Conservation (phyloP, 2,113 vertebrate species). For the Dipodomys spectabilis region DNA sequence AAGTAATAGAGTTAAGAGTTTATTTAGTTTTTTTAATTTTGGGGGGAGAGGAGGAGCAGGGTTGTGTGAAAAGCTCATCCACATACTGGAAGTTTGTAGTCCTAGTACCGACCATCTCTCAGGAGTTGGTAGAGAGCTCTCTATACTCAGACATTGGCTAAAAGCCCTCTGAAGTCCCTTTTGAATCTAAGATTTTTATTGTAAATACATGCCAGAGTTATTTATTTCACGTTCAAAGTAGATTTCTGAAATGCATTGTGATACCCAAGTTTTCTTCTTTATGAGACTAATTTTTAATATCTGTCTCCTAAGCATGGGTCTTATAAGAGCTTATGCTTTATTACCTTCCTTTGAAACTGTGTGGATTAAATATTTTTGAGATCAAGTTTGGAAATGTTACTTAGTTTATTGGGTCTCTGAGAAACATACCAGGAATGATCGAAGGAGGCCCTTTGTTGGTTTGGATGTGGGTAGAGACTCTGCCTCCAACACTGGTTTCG, state of each 20-base stretch:
- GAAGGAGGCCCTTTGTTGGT: not conserved
- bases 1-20: not conserved
- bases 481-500: not conserved
- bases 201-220: not conserved
- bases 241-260: conserved; percentile 8
- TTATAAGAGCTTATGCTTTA: not conserved
- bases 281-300: conserved; percentile 38
- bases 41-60: not conserved
- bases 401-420: conserved; percentile 7
- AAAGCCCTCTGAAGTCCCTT: not conserved
- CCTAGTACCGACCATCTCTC: not conserved
- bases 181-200: conserved; percentile 11
- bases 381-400: not conserved
- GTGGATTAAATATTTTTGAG: not conserved
- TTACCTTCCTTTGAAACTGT: conserved; percentile 28
- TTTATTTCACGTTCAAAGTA: conserved; percentile 5
- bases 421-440: not conserved
- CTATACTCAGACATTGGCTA: not conserved
- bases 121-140: not conserved
- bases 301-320: not conserved
- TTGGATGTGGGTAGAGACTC: not conserved
- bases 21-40: not conserved
- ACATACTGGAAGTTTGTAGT: too few relatives aligned
- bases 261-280: not conserved
- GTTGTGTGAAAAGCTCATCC: too few relatives aligned